These are phyloP conservation scores for Rhagoletis pomonella DNA, from an alignment of 1,140 invertebrate species.

Conservation along the genomic window DNA sequence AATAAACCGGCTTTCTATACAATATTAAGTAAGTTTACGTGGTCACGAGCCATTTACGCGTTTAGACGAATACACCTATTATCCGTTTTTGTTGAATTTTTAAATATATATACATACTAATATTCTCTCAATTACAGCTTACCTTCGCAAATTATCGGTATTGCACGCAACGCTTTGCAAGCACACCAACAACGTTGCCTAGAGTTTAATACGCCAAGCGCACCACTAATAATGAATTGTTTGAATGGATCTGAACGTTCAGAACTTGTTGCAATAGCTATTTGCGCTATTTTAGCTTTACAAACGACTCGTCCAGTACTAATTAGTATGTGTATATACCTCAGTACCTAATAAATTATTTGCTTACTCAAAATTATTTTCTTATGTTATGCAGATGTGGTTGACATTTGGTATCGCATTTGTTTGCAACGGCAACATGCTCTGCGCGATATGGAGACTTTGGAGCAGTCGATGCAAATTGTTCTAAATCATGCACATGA, in stretches of 20 bases:
- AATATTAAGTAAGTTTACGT: too few species aligned
- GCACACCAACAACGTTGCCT: conserved; percentile 67
- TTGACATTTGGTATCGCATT: conserved; percentile 73
- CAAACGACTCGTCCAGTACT: conserved; percentile 67
- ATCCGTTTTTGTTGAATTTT: too few species aligned
- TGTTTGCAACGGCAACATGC: conserved; percentile 71
- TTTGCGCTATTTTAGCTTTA: conserved; percentile 68
- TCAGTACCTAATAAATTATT: background rate
- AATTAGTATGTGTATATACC: conserved; percentile 65
- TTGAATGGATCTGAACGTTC: conserved; percentile 71
- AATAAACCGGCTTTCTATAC: too few species aligned
- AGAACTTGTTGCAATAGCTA: conserved; percentile 68
- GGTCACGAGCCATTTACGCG: too few species aligned
- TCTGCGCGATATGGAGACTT: conserved; percentile 64
- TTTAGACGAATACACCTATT: too few species aligned
- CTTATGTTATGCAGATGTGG: conserved; percentile 63
- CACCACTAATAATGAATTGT: conserved; percentile 71
- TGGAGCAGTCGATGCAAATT: conserved; percentile 73
- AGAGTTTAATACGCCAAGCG: conserved; percentile 60
- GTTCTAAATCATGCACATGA: conserved; percentile 70
- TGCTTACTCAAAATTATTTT: conserved; percentile 13
- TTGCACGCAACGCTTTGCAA: conserved; percentile 70
- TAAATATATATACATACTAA: background rate
- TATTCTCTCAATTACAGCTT: conserved; percentile 59
- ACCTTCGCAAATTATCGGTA: conserved; percentile 66